Base-by-base conservation (phyloP, 2,113 vertebrate genomes). In the Ailuropoda melanoleuca region DNA sequence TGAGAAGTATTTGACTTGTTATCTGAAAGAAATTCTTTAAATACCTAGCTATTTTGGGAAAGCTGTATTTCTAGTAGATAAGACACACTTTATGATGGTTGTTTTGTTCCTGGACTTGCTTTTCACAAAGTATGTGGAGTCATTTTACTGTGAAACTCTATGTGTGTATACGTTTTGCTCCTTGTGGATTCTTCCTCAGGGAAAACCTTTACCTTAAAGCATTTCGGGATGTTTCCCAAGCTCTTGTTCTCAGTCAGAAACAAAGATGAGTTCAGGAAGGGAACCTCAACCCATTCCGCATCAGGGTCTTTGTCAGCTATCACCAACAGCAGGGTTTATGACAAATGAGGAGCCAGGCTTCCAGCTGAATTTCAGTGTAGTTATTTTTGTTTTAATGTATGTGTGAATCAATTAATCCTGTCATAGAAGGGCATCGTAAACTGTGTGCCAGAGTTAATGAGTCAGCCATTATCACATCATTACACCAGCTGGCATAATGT, bases 311-410 rank as follows among this genome's bases (percentile, higher is more conserved):
- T 84, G 87, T 53, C 91, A 97, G 98, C 98, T 96, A 87, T 84
- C 96, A 97, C 98, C 97, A 98, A 97, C 98, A 98, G 97, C 98
- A 98, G 98, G 97, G 98, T 99, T 99, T 98, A 99, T 99, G 99
- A 99, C 98, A 99, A 99, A 99, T 98, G 98, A 99, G 98, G 98
- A 99, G 98, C 98, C 98, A 98, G 95, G 98, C 99, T 98, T 99
- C 99, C 99, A 99, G 99, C 98, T 99, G 99, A 99, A 99, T 99
- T 99, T 99, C 98, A 99, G 99, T 99, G 98, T 98, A 99, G 99
- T 99, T 99, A 99, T 99, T 99, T 99, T 99, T 99, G 99, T 99
- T 99, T 99, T 99, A 99, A 99, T 99, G 99, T 99, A 99, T 99
- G 99, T 99, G 99, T 99, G 99, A 99, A 99, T 99, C 99, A 99